These are phyloP conservation scores for Oncorhynchus nerka DNA, from an alignment of 2,113 vertebrate genomes.

Conservation along the genomic window DNA sequence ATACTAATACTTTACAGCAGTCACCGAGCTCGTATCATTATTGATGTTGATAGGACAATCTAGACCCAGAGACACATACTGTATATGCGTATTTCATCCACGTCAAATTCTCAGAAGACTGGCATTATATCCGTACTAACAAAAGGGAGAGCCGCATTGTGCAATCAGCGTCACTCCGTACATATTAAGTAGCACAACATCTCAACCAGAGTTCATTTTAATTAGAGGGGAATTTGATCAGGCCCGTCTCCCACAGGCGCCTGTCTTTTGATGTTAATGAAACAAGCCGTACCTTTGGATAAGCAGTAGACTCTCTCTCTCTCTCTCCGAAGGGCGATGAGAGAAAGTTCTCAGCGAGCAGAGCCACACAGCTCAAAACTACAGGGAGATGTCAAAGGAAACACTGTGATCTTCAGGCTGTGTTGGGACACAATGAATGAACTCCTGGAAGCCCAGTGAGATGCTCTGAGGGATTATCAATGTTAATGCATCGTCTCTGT, in stretches of 20 bases:
- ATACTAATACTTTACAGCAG: not conserved
- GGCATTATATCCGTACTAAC: slow-evolving; percentile 63
- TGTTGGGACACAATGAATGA: slow-evolving; percentile 38
- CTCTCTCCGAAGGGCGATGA: slow-evolving; percentile 34
- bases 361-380: slow-evolving; percentile 31
- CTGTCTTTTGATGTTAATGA: slow-evolving; percentile 71
- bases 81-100: slow-evolving; percentile 56
- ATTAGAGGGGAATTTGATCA: slow-evolving; percentile 76
- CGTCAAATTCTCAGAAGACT: slow-evolving; percentile 26
- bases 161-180: slow-evolving; percentile 56
- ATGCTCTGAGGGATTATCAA: slow-evolving; percentile 46
- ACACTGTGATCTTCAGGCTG: slow-evolving; percentile 45
- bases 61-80: not conserved
- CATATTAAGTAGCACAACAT: slow-evolving; percentile 72
- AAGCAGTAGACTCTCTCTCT: slow-evolving; percentile 32
- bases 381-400: slow-evolving; percentile 51
- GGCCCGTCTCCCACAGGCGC: slow-evolving; percentile 62
- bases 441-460: slow-evolving; percentile 2
- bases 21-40: slow-evolving; percentile 26
- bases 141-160: slow-evolving; percentile 67
- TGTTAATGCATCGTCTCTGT: slow-evolving; percentile 14
- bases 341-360: slow-evolving; percentile 42
- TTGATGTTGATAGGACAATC: slow-evolving; percentile 27
- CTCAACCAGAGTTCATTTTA: slow-evolving; percentile 71
- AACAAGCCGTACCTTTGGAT: slow-evolving; percentile 68